Base-by-base conservation (phyloP, 2,888 invertebrate species). In the Stenolophus ochropezus region DNA sequence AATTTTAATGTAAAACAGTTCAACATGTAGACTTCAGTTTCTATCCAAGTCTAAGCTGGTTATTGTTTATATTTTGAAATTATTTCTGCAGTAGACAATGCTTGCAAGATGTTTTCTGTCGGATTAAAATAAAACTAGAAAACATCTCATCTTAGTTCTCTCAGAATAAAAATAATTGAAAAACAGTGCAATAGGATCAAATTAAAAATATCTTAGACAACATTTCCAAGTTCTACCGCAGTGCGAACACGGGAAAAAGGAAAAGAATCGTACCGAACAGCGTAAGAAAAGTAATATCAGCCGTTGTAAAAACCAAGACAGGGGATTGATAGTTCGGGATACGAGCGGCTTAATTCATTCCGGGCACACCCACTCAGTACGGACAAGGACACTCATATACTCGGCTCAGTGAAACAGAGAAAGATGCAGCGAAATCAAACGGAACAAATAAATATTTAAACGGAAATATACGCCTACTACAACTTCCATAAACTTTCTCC, bases 271-370 rank as follows among this genome's bases (percentile, higher is more conserved):
- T 25, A 53, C 23, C 21, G 49, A 49, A 73, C 71, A 73, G 23
- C 49, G 51, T 14, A 49, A 47, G 73, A 1, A 49, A 73, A 42
- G 49, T 14, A 73, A 73, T 23, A 73, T 73, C 49, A 49, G 73
- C 49, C 14, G 42, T 49, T 20, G 73, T 49, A 73, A 49, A 73
- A 71, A 49, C 49, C 47, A 20, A 49, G 73, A 49, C 23, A 18
- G 8, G 16, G 47, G 21, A 73, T 51, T 20, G 73, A 49, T 49
- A 21, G 33, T 16, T 49, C 20, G 14, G 69, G 49, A 51, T 73
- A 49, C 73, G 49, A 51, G 11, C 49, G 23, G 73, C 23, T 73
- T 73, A 73, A 73, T 73, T 73, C 73, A 73, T 73, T 73, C 73
- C 21, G 49, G 47, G 21, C 14, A 49, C 42, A 49, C 73, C 73